Conservation (phyloP, 2,888 invertebrate genomes). For the Drosophila acutilabella region DNA sequence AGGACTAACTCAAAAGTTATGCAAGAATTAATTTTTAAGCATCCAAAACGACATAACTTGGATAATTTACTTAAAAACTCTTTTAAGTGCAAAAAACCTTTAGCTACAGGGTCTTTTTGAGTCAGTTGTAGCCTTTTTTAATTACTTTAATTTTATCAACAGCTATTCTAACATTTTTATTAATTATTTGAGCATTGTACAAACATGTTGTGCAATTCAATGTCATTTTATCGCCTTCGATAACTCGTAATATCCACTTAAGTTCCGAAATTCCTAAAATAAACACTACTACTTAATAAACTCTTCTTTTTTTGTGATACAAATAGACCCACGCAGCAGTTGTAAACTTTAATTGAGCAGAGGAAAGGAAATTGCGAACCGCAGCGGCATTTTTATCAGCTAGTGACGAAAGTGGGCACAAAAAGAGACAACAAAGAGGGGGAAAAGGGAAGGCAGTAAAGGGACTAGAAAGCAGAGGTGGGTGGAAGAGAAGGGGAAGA, state of each 20-base stretch:
- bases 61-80: too few species aligned
- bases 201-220: constrained; percentile 10
- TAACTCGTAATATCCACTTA: constrained; percentile 19
- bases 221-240: constrained; percentile 19
- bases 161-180: constrained; percentile 5
- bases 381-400: not conserved
- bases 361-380: not conserved
- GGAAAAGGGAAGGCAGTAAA: not conserved
- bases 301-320: constrained; percentile 13
- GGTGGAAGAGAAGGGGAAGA: not conserved
- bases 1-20: not conserved
- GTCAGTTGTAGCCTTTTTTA: not conserved
- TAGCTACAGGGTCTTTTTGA: not conserved
- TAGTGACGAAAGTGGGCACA: not conserved
- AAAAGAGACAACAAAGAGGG: not conserved
- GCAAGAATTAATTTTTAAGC: not conserved
- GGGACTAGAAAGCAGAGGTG: not conserved
- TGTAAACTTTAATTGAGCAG: constrained; percentile 37
- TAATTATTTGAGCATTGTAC: constrained; percentile 42
- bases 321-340: constrained; percentile 17
- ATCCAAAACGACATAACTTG: not conserved
- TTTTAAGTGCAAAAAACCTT: not conserved
- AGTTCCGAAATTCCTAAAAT: constrained; percentile 12
- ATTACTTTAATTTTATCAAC: not conserved
- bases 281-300: not conserved